These are phyloP conservation scores for Papilio dardanus DNA, from an alignment of 1,140 invertebrate species.

Conservation along the genomic window DNA sequence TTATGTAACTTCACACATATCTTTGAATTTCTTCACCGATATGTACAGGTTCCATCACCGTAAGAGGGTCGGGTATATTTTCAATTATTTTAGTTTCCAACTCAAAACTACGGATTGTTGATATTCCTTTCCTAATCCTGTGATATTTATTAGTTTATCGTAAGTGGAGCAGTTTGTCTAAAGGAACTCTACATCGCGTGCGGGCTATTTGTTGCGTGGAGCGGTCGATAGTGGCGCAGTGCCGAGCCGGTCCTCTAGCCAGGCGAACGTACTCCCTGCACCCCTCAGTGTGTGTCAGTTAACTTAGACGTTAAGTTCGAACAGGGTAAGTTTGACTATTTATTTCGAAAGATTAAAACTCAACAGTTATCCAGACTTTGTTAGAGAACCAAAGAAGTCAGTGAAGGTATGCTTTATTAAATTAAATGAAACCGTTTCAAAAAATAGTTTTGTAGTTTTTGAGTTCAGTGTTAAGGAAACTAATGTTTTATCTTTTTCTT, in stretches of 20 bases:
- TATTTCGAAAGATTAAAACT: not conserved
- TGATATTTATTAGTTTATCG: conserved; percentile 31
- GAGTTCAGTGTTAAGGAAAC: too few species aligned
- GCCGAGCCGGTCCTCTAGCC: conserved; percentile 11
- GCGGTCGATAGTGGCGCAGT: conserved; percentile 42
- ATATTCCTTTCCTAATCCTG: not conserved
- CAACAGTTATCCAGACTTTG: not conserved
- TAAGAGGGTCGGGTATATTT: too few species aligned
- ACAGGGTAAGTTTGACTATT: conserved; percentile 6
- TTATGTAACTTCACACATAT: too few species aligned
- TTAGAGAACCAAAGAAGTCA: not conserved
- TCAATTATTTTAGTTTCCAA: not conserved
- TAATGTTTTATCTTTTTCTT: too few species aligned
- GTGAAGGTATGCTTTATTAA: not conserved
- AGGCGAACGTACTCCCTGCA: conserved; percentile 33
- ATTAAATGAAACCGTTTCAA: not conserved
- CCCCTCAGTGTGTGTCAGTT: conserved; percentile 7
- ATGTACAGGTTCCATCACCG: too few species aligned
- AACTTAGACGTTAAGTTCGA: conserved; percentile 26
- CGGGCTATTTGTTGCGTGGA: conserved; percentile 24
- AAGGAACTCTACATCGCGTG: conserved; percentile 33
- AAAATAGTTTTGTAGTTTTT: too few species aligned
- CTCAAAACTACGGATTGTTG: not conserved
- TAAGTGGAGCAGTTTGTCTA: conserved; percentile 13
- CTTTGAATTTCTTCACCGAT: too few species aligned